A percentile compares a stretch with the other conserved stretches of the same genome.
Evolutionary conservation across 2,113 vertebrate genomes (phyloP).

Genomic region (Elachura formosa): DNA sequence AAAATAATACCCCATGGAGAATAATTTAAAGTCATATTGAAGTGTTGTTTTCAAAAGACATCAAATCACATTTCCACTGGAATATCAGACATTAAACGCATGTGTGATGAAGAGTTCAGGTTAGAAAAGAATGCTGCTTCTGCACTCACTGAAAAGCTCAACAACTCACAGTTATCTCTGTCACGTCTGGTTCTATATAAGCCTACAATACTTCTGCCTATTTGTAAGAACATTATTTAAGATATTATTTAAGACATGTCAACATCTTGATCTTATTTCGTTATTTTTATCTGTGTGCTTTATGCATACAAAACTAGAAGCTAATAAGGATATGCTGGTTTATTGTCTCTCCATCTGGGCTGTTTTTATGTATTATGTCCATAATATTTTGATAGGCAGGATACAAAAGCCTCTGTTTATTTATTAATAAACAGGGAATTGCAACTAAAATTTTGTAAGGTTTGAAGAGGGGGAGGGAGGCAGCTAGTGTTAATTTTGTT

Average conservation of each 20-base stretch:
- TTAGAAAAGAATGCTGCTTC: not conserved
- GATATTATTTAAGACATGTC: no score
- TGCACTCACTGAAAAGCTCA: not conserved
- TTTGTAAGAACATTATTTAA: not conserved
- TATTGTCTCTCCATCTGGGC: not conserved
- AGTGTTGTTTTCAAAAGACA: slow-evolving; percentile 32
- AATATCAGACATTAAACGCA: not conserved
- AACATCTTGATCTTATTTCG: not conserved
- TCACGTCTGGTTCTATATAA: not conserved
- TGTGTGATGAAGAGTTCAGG: not conserved
- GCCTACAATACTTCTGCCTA: not conserved
- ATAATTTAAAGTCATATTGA: slow-evolving; percentile 31
- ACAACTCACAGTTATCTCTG: not conserved
- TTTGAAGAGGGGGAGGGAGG: rapidly evolving
- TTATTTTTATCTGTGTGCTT: not conserved
- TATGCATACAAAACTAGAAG: not conserved
- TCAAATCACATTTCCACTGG: not conserved
- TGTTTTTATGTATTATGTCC: not conserved
- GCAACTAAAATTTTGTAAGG: not conserved
- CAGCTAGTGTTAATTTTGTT: not conserved
- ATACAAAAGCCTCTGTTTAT: not conserved
- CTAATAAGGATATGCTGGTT: not conserved
- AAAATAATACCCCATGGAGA: slow-evolving; percentile 35
- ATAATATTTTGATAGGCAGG: not conserved
- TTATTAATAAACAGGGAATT: not conserved